Conservation (phyloP, 1,140 invertebrate species). For the Calliphora vicina region DNA sequence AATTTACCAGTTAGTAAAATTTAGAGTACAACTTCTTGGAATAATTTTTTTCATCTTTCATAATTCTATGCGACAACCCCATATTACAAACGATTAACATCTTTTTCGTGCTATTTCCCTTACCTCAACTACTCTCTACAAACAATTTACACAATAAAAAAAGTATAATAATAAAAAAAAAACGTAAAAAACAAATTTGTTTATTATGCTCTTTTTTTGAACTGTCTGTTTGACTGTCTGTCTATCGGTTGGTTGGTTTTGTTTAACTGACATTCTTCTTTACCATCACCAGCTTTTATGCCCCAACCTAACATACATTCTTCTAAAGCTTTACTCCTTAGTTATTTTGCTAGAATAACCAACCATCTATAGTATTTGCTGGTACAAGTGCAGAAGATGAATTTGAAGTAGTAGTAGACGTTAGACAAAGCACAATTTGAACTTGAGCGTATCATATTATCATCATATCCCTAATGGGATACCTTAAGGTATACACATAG, state of each 20-base stretch:
- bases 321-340: no score
- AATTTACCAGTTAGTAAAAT: no score
- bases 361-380: not conserved
- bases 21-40: no score
- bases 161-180: no score
- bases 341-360: not conserved
- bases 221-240: not conserved
- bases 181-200: conserved; percentile 3
- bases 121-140: no score
- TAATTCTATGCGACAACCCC: no score
- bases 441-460: conserved; percentile 34
- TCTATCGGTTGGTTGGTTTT: not conserved
- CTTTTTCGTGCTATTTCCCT: not conserved
- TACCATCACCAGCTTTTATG: not conserved
- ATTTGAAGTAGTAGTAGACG: not conserved
- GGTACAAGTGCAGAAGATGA: not conserved
- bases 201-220: not conserved
- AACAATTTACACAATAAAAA: no score
- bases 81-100: no score
- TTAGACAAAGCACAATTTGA: not conserved
- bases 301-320: no score
- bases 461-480: conserved; percentile 33
- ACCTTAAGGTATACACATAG: not conserved
- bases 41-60: no score
- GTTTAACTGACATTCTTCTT: not conserved